Conservation (phyloP, 2,888 invertebrate species). For the Drosophila maculinotata region DNA sequence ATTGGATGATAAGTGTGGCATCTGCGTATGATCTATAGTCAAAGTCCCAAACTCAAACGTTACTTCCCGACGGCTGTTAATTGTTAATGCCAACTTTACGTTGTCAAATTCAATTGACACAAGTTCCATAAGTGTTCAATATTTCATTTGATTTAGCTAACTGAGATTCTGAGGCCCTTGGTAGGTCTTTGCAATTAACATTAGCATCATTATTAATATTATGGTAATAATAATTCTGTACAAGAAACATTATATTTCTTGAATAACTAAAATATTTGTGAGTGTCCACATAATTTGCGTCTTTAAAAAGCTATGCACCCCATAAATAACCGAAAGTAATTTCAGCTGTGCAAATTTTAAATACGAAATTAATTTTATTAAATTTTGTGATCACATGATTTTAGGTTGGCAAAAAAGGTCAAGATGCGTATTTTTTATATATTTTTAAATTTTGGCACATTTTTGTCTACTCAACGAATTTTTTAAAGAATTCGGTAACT, state of each 20-base stretch:
- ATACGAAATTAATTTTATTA: not conserved
- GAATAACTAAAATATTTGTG: not conserved
- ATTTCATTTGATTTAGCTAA: slow-evolving; percentile 5
- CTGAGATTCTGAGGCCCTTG: not conserved
- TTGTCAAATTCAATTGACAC: slow-evolving; percentile 50
- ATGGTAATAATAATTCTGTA: not conserved
- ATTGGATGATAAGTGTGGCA: slow-evolving; percentile 60
- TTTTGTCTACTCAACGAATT: too few relatives aligned
- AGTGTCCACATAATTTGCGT: not conserved
- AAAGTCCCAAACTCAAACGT: slow-evolving; percentile 9
- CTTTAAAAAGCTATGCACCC: not conserved
- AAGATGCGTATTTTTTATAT: not conserved
- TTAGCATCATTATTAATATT: slow-evolving; percentile 11
- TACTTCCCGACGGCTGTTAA: slow-evolving; percentile 25
- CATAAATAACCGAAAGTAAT: not conserved
- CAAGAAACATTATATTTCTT: not conserved
- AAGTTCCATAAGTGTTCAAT: slow-evolving; percentile 27
- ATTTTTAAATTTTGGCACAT: too few relatives aligned
- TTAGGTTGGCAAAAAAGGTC: not conserved
- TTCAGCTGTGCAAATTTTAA: slow-evolving; percentile 33
- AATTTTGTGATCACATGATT: not conserved
- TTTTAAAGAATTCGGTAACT: too few relatives aligned
- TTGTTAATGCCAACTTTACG: slow-evolving; percentile 31
- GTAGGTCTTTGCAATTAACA: slow-evolving; percentile 36
- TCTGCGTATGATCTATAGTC: slow-evolving; percentile 2